Conservation (phyloP, 92 coral and sea anemone genomes). For the Palythoa grandiflora region DNA sequence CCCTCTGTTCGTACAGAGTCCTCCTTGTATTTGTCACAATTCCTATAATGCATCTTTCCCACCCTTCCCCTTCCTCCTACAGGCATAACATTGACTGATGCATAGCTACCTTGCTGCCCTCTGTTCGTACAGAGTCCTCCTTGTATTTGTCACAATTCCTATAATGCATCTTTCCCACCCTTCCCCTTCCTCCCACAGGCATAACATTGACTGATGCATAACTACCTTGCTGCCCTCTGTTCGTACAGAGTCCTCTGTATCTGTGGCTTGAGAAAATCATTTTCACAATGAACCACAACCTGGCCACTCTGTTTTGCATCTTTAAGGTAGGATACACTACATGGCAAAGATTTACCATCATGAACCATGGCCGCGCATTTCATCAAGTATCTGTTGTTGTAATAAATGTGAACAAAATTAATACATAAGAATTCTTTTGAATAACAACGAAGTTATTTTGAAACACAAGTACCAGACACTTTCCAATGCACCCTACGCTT, state of each 20-base stretch:
- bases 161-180: no score
- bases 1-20: conserved; percentile 12
- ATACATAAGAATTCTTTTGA: neutral
- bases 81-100: no score
- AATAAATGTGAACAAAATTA: neutral
- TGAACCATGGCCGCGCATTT: conserved; percentile 72
- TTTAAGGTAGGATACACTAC: conserved; percentile 73
- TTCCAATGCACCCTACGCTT: no score
- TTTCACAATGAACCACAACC: conserved; percentile 42
- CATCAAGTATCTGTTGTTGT: conserved; percentile 73
- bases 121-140: no score
- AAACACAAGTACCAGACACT: no score
- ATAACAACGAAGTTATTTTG: no score
- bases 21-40: conserved; percentile 44
- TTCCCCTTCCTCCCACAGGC: neutral
- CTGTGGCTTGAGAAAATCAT: conserved; percentile 74
- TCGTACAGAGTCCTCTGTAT: conserved; percentile 56
- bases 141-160: no score
- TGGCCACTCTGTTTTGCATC: conserved; percentile 36
- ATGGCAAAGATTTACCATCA: conserved; percentile 65
- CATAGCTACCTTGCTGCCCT: no score
- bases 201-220: neutral
- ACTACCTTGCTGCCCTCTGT: conserved; percentile 39
- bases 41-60: no score
- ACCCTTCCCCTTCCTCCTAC: no score